phyloP scores from a whole-genome alignment of 2,888 invertebrate genomes.

The Watsonalla binaria region DNA sequence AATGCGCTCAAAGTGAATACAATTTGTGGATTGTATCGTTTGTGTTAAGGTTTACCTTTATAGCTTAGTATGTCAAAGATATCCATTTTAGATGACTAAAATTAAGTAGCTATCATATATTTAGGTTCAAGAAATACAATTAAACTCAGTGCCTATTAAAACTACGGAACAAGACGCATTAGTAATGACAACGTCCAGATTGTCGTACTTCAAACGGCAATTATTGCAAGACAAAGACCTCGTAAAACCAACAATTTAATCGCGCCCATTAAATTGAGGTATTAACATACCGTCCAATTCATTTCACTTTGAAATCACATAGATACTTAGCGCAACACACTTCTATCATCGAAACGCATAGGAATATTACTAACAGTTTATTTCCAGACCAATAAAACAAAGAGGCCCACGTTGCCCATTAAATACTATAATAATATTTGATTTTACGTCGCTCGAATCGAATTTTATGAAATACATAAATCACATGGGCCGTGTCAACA shows the following conservation, averaged over 20 bases:
- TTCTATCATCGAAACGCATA: constrained; percentile 28
- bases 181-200: constrained; percentile 1
- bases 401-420: constrained; percentile 50
- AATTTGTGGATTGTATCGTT: too few species aligned
- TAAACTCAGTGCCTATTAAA: too few species aligned
- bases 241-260: constrained; percentile 9
- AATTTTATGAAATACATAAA: constrained; percentile 64
- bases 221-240: constrained; percentile 6
- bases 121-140: too few species aligned
- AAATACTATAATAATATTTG: constrained; percentile 58
- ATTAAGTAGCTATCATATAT: too few species aligned
- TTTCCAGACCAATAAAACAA: constrained; percentile 54
- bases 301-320: constrained; percentile 15
- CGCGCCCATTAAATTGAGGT: constrained; percentile 1
- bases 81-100: too few species aligned
- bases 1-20: too few species aligned
- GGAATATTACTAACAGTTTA: constrained; percentile 34
- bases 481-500: constrained; percentile 65
- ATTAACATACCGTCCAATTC: constrained; percentile 2
- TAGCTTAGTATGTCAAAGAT: too few species aligned
- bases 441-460: constrained; percentile 59
- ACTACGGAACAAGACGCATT: too few species aligned
- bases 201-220: constrained; percentile 4
- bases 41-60: too few species aligned
- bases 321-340: constrained; percentile 23